A percentile compares a stretch with the other conserved stretches of the same genome.
phyloP scores from a whole-genome alignment of 2,888 invertebrate species.

The Cotesia congregata region DNA sequence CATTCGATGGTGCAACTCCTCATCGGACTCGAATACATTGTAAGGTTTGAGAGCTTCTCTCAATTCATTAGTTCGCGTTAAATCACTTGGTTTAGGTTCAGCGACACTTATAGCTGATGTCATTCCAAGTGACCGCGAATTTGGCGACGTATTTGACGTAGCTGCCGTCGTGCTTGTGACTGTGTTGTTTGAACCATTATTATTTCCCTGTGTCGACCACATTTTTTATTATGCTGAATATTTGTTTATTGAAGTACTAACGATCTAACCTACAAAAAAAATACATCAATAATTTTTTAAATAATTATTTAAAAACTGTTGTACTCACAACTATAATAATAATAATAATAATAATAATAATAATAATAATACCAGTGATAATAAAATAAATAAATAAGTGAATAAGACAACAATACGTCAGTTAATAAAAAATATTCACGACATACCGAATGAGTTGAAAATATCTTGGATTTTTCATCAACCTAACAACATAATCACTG shows the following conservation, averaged over 20 bases:
- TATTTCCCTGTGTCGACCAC: slow-evolving; percentile 62
- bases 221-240: slow-evolving; percentile 47
- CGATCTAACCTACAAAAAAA: background rate
- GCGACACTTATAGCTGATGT: slow-evolving; percentile 95
- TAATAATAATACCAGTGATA: background rate
- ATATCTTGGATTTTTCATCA: background rate
- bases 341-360: background rate
- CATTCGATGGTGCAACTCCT: slow-evolving; percentile 91
- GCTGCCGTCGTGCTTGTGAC: slow-evolving; percentile 57
- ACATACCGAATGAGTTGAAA: background rate
- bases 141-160: slow-evolving; percentile 74
- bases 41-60: slow-evolving; percentile 84
- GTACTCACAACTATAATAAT: background rate
- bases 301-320: background rate
- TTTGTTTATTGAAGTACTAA: background rate
- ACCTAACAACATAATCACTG: background rate
- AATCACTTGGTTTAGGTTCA: slow-evolving; percentile 84
- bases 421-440: background rate
- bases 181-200: slow-evolving; percentile 41
- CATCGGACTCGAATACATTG: slow-evolving; percentile 91
- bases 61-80: slow-evolving; percentile 82
- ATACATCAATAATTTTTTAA: background rate
- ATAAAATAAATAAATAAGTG: background rate
- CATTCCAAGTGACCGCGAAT: slow-evolving; percentile 84
- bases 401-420: background rate